A percentile compares a stretch with the other conserved stretches of the same genome.
phyloP scores from a whole-genome alignment of 2,113 vertebrate genomes.

The Budorcas taxicolor region DNA sequence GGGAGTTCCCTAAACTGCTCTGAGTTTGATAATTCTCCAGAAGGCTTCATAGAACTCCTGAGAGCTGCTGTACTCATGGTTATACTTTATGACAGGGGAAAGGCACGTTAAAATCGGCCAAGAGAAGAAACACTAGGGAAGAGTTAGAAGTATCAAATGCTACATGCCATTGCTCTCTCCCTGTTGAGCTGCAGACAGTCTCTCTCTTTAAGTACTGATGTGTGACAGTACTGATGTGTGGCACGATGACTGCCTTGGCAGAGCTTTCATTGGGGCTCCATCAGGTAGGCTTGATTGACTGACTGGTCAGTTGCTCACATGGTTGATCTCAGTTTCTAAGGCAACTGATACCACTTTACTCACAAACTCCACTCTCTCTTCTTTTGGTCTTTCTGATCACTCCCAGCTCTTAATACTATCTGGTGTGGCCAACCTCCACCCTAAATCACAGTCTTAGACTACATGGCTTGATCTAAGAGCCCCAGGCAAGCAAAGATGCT shows the following conservation, averaged over 20 bases:
- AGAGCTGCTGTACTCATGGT: background rate
- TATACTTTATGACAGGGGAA: background rate
- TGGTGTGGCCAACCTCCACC: background rate
- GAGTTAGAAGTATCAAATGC: background rate
- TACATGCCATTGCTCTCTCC: background rate
- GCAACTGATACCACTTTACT: background rate
- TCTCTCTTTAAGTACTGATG: background rate
- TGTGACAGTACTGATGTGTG: background rate
- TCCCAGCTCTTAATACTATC: background rate
- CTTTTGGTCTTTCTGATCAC: background rate
- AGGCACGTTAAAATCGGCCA: background rate
- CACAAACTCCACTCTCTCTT: background rate
- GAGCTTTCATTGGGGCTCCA: background rate
- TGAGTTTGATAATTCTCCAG: background rate
- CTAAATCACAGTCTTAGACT: background rate
- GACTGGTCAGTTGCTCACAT: background rate
- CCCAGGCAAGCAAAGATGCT: background rate
- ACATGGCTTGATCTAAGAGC: background rate
- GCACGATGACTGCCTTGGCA: accelerated
- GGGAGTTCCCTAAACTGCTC: background rate
- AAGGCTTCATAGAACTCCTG: background rate
- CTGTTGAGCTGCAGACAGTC: background rate
- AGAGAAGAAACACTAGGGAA: background rate
- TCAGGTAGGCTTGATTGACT: background rate
- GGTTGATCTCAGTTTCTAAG: background rate